These are phyloP conservation scores for Erethizon dorsatum DNA, from an alignment of 2,797 vertebrate genomes.

Conservation along the genomic window DNA sequence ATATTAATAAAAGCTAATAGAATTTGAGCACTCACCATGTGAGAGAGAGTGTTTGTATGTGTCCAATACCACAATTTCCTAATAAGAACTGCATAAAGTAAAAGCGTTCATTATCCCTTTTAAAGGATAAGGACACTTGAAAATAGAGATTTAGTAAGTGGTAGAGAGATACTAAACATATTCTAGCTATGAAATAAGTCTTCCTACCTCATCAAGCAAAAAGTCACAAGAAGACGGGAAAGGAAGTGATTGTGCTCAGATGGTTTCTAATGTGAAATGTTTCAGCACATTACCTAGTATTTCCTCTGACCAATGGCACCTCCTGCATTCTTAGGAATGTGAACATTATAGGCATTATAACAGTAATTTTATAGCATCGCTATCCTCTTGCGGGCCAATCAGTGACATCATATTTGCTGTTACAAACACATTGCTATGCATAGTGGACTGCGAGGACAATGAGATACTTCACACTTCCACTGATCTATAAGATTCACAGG, in stretches of 20 bases:
- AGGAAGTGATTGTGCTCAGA: not conserved
- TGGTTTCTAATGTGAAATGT: not conserved
- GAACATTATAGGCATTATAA: not conserved
- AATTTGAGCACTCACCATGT: not conserved
- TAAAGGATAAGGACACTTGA: not conserved
- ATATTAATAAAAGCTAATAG: not conserved
- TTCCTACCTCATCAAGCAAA: not conserved
- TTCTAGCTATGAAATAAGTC: not conserved
- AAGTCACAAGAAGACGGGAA: not conserved
- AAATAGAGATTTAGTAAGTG: not conserved
- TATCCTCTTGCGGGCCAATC: not conserved
- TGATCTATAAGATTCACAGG: not conserved
- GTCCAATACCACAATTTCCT: not conserved
- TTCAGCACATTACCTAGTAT: not conserved
- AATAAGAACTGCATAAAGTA: not conserved
- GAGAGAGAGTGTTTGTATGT: not conserved
- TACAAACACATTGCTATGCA: not conserved
- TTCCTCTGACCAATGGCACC: not conserved
- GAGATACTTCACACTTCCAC: not conserved
- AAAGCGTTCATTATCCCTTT: not conserved
- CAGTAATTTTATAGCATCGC: not conserved
- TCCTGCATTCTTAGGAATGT: not conserved
- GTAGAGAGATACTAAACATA: not conserved
- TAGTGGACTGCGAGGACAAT: not conserved
- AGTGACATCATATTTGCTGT: not conserved